Percentiles rank a stretch among this genome's conserved stretches.
phyloP scores from a whole-genome alignment of 2,797 vertebrate genomes.

The Salarias fasciatus region DNA sequence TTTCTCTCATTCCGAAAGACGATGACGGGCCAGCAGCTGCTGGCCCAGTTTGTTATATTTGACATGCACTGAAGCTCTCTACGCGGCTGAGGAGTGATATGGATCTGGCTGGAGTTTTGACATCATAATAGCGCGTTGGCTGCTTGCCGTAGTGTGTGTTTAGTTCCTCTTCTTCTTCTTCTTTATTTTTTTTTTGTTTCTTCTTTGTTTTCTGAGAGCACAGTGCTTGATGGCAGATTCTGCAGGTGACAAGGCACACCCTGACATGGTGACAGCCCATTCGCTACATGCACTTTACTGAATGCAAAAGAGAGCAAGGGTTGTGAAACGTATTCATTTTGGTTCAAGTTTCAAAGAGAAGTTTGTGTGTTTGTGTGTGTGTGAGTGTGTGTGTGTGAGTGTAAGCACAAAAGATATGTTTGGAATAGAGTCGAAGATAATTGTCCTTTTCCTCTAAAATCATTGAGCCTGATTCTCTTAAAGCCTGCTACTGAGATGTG shows the following conservation, averaged over 20 bases:
- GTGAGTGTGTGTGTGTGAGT: constrained; percentile 9
- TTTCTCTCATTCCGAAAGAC: constrained; percentile 33
- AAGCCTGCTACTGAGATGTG: constrained; percentile 84
- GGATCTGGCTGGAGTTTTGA: constrained; percentile 79
- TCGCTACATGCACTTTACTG: constrained; percentile 83
- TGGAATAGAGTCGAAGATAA: constrained; percentile 81
- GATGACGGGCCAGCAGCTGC: constrained; percentile 40
- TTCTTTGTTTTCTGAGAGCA: constrained; percentile 72
- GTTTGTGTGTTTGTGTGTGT: constrained; percentile 55
- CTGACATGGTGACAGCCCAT: constrained; percentile 75
- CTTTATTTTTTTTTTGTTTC: constrained; percentile 21
- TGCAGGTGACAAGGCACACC: constrained; percentile 83
- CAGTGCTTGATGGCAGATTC: constrained; percentile 83
- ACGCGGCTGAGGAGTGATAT: constrained; percentile 65
- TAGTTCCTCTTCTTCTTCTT: constrained; percentile 25
- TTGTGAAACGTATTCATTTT: constrained; percentile 77
- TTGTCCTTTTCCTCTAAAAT: constrained; percentile 80
- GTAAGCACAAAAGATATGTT: constrained; percentile 79
- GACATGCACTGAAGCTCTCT: constrained; percentile 73
- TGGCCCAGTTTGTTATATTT: constrained; percentile 42
- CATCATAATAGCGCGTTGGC: constrained; percentile 83
- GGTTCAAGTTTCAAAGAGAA: constrained; percentile 84
- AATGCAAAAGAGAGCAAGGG: constrained; percentile 79
- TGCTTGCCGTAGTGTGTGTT: constrained; percentile 74
- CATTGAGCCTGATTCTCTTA: constrained; percentile 81